Evolutionary conservation across 1,140 invertebrate species (phyloP).

Genomic region (Pogonus chalceus): DNA sequence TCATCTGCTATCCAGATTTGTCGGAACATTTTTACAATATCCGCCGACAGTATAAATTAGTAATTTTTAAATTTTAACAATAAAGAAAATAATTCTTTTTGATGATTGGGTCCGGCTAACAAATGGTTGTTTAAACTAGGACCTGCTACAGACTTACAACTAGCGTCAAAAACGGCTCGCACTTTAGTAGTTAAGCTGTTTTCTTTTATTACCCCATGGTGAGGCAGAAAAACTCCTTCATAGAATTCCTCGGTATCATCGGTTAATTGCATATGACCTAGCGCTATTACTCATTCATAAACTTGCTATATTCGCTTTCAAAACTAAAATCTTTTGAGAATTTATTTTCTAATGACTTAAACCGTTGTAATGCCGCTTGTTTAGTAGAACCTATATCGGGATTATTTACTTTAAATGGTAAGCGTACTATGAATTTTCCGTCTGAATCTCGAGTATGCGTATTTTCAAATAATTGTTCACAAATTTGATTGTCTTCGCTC

Average conservation of each 20-base stretch:
- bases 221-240: constrained; percentile 30
- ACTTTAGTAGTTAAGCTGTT: constrained; percentile 26
- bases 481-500: constrained; percentile 14
- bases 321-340: constrained; percentile 21
- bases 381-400: constrained; percentile 26
- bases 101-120: constrained; percentile 27
- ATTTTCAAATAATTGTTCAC: constrained; percentile 14
- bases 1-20: constrained; percentile 7
- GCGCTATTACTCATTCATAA: constrained; percentile 28
- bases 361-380: constrained; percentile 21
- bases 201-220: constrained; percentile 30
- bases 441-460: constrained; percentile 1
- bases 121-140: constrained; percentile 28
- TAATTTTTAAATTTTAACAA: constrained; percentile 23
- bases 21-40: constrained; percentile 23
- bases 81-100: constrained; percentile 27
- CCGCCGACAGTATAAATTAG: constrained; percentile 19
- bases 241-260: constrained; percentile 15
- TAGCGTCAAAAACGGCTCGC: constrained; percentile 30
- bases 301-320: constrained; percentile 17
- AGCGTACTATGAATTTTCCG: constrained; percentile 17
- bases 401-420: constrained; percentile 17
- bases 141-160: constrained; percentile 18
- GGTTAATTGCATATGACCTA: constrained; percentile 30
- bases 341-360: constrained; percentile 26